These are phyloP conservation scores for Ammospiza caudacuta DNA, from an alignment of 2,113 vertebrate genomes.

Conservation along the genomic window DNA sequence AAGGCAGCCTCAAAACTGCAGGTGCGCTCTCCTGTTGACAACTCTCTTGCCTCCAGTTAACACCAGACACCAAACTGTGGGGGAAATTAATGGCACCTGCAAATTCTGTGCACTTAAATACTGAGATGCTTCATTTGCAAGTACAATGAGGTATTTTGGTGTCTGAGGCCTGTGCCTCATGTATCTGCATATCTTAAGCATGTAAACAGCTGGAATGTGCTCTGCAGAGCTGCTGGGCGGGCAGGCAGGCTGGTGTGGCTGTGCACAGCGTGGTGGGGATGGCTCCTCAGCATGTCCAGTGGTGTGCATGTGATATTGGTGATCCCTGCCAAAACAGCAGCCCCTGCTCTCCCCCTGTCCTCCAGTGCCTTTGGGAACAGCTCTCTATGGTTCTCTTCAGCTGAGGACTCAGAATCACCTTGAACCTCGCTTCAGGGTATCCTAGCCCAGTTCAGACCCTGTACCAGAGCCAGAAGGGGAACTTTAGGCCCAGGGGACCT, in stretches of 20 bases:
- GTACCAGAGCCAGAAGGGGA: not conserved
- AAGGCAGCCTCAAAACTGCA: not conserved
- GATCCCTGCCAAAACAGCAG: not conserved
- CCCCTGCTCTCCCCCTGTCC: not conserved
- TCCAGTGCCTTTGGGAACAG: not conserved
- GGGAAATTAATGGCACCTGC: slow-evolving; percentile 39
- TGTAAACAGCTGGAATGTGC: not conserved
- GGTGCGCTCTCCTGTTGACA: not conserved
- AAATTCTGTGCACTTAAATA: not conserved
- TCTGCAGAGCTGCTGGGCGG: accelerated
- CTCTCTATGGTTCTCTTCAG: not conserved
- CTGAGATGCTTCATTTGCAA: slow-evolving; percentile 41
- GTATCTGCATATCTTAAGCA: not conserved
- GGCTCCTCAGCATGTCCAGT: accelerated
- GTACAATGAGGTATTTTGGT: not conserved
- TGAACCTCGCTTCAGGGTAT: accelerated
- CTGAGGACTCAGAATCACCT: not conserved
- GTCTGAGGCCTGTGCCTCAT: not conserved
- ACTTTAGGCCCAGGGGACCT: not conserved
- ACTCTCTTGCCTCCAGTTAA: not conserved
- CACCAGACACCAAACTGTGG: slow-evolving; percentile 14
- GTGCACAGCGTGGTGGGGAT: accelerated
- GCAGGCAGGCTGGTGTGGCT: not conserved
- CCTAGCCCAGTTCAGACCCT: not conserved
- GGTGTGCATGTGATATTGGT: accelerated